Evolutionary conservation across 1,140 invertebrate species (phyloP), one percentile per base, ranked within the genome.

Genomic region (Chrysopa pallens): DNA sequence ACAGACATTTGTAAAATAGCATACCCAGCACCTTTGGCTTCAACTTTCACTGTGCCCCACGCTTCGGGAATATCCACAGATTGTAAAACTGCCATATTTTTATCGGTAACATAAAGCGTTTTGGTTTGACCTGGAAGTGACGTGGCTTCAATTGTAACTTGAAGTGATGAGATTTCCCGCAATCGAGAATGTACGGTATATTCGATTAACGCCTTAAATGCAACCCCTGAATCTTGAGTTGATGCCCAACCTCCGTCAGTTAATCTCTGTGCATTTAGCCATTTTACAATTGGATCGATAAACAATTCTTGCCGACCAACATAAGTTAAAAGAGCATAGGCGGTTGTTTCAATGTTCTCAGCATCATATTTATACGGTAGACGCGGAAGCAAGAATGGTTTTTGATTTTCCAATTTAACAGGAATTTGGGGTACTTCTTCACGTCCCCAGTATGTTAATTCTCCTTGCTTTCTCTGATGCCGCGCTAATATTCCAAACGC

Each of bases 171-270:
- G n/a, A 94, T 85, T 54, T 92, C 88, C 17, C 88, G 70, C 44
- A 91, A 73, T 27, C 84, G 73, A 33, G 86, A 80, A 37, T 80
- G 73, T 23, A 83, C 76, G 0, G 91, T 90, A 58, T 90, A 95
- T 50, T 91, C 84, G 51, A 87, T 87, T 4, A 96, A 59, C 1
- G 90, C 87, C 54, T 89, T 87, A 60, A 92, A 67, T 0, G 90
- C 87, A 52, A 87, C 75, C 46, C 87, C 80, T 1, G 88, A 88
- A 57, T 93, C 88, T 63, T 92, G 87, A 5, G 91, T 93, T 0
- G 89, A 93, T 0, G 88, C 86, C 88, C 91, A 94, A 0, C 90
- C 92, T 31, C 85, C 85, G 52, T 94, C 84, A n/a, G 80, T 80
- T 1, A 94, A 67, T 39, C 92, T 69, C 56, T 95, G 91, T 0